Conservation (phyloP, 2,113 vertebrate species). For the Syrmaticus mikado region DNA sequence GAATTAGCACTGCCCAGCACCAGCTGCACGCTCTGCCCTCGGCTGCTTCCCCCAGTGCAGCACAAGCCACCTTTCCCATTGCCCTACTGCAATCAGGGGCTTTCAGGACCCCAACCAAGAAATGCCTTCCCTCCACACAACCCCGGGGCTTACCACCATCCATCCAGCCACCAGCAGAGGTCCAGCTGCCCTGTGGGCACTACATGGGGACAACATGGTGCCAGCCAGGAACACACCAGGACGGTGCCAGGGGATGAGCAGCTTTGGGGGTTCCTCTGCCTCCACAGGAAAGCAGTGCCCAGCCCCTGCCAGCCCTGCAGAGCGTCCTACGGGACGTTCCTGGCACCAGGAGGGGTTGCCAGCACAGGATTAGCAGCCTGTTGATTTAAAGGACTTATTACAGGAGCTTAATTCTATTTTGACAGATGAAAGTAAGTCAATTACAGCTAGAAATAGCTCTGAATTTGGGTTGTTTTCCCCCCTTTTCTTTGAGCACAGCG, state of each 20-base stretch:
- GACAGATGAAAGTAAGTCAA: conserved; percentile 77
- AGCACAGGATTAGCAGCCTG: conserved; percentile 72
- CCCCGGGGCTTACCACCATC: background rate
- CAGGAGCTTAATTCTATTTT: conserved; percentile 79
- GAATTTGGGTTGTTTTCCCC: background rate
- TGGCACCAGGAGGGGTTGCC: conserved; percentile 27
- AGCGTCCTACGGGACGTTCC: conserved; percentile 25
- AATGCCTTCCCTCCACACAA: background rate
- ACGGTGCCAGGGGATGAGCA: background rate
- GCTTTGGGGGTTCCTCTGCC: background rate
- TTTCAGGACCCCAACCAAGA: background rate
- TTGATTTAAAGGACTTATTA: conserved; percentile 81
- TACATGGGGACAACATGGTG: background rate
- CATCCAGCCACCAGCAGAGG: background rate
- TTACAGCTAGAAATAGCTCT: conserved; percentile 74
- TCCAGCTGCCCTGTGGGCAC: background rate
- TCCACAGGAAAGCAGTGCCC: background rate
- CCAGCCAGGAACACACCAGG: background rate
- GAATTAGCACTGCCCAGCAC: conserved; percentile 21
- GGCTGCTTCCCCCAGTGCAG: background rate
- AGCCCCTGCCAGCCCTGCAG: background rate
- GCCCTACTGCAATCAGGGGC: background rate
- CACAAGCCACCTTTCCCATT: background rate
- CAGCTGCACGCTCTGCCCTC: conserved; percentile 1
- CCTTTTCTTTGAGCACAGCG: background rate